These are phyloP conservation scores for Ophioninae sp. DNA, from an alignment of 2,888 invertebrate genomes.

Conservation along the genomic window DNA sequence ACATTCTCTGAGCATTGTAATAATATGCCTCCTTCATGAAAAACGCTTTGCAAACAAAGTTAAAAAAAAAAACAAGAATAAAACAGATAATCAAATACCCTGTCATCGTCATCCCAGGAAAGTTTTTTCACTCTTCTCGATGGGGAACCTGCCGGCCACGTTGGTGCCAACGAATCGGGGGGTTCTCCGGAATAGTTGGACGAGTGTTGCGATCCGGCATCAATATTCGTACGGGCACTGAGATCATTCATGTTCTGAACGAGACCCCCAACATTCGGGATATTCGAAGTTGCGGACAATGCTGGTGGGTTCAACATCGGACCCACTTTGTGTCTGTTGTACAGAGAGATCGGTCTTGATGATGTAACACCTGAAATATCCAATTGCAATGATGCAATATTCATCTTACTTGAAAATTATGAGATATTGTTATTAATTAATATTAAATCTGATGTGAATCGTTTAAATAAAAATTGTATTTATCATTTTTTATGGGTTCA, in stretches of 20 bases:
- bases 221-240: conserved; percentile 75
- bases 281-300: conserved; percentile 77
- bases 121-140: conserved; percentile 89
- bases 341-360: conserved; percentile 73
- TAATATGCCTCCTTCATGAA: neutral
- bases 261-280: conserved; percentile 77
- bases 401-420: neutral
- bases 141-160: conserved; percentile 87
- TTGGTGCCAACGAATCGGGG: conserved; percentile 77
- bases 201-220: conserved; percentile 74
- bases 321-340: conserved; percentile 76
- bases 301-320: conserved; percentile 76
- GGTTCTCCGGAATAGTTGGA: conserved; percentile 77
- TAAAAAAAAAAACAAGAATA: neutral
- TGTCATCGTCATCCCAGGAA: conserved; percentile 87
- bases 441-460: no score
- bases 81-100: conserved; percentile 63
- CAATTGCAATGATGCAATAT: neutral
- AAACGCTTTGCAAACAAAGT: neutral
- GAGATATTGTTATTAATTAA: neutral
- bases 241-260: conserved; percentile 79
- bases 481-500: no score
- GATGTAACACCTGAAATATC: conserved; percentile 72
- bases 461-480: no score
- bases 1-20: neutral